These are phyloP conservation scores for Ploceus nigricollis DNA, from an alignment of 2,113 vertebrate species.

Conservation along the genomic window DNA sequence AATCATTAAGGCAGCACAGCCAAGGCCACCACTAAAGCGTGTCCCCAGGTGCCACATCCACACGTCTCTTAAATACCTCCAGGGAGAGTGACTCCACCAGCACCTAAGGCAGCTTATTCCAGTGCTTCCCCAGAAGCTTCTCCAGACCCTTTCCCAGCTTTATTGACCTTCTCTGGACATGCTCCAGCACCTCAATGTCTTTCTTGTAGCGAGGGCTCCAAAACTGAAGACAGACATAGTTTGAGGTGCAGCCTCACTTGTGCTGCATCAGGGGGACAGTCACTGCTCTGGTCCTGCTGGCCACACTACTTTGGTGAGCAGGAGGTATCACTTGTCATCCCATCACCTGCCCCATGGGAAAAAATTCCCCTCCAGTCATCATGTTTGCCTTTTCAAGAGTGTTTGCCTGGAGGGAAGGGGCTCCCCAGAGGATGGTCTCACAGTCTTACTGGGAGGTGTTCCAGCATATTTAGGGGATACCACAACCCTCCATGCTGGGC, in stretches of 20 bases:
- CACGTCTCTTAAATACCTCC: background rate
- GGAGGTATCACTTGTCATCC: background rate
- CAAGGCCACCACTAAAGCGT: background rate
- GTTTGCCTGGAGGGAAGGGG: background rate
- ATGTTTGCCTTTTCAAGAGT: background rate
- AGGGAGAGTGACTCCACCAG: background rate
- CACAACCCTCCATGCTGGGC: accelerated
- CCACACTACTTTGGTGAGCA: accelerated
- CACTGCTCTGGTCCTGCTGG: background rate
- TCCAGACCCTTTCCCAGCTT: background rate
- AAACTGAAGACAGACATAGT: background rate
- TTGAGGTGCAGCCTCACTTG: background rate
- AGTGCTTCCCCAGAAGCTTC: background rate
- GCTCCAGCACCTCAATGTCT: background rate
- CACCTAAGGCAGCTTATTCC: background rate
- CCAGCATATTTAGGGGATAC: background rate
- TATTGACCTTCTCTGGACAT: background rate
- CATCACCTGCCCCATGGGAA: background rate
- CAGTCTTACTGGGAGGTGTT: background rate
- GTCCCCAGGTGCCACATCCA: background rate
- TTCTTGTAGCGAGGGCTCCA: background rate
- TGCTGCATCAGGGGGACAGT: background rate
- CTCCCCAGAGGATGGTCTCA: background rate
- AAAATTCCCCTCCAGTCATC: background rate
- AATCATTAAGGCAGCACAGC: background rate